Base-by-base conservation (phyloP, 2,888 invertebrate species). In the Tipula lateralis region DNA sequence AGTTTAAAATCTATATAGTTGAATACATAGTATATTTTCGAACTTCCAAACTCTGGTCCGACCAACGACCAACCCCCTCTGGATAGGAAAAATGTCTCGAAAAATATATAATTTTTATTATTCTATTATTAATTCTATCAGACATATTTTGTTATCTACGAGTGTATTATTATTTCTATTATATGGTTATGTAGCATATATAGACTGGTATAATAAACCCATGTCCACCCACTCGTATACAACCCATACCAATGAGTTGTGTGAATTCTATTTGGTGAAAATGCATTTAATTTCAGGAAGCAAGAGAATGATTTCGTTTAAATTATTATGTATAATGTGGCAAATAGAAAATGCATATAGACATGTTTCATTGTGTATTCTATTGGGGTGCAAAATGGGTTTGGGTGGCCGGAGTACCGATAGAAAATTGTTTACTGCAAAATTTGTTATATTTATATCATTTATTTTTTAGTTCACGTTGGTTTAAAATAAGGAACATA, bases 121-220 rank as follows among this genome's bases (percentile, higher is more conserved):
- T 66, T 66, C 66, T 66, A 66, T 66, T 66, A 66, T 66, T 66
- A 66, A 66, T 66, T 66, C 66, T 66, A 66, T 66, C 66, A 66
- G 66, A 66, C 66, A 66, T 66, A 66, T 66, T n/a, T 66, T 24
- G 66, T 66, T 66, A 66, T 66, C 66, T 66, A 66, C 9, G 66
- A 66, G 66, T 66, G 24, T 66, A 66, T 66, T 44, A n/a, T 34
- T 44, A 50, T 50, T 50, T 50, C 39, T 39, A 39, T 44, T n/a
- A 7, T 36, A 36, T 36, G 12, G 5, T 9, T 7, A 44, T 44
- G 16, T 16, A 44, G 44, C 44, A 44, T 44, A 44, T 66, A 66
- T 66, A 24, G 1, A 66, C 9, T n/a, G n/a, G n/a, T n/a, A n/a
- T n/a, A n/a, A n/a, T n/a, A n/a, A n/a, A n/a, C n/a, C n/a, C n/a